Evolutionary conservation across 2,113 vertebrate species (phyloP).

Genomic region (Xiphophorus hellerii): DNA sequence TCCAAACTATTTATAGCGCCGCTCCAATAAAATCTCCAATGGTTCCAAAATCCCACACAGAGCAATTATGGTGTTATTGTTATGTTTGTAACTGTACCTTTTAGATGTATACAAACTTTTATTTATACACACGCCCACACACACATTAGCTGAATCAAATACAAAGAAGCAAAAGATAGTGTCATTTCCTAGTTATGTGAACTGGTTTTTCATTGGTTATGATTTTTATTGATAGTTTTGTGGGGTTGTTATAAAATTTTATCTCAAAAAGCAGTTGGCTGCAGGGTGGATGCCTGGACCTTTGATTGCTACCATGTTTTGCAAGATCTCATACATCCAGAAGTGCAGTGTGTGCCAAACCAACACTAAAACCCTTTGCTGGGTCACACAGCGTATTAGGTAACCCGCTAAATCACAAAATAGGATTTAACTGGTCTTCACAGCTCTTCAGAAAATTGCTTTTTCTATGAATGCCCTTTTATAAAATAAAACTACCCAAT

Average conservation of each 20-base stretch:
- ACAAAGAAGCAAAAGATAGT: background rate
- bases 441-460: constrained; percentile 47
- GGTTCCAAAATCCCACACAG: background rate
- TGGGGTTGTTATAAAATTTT: background rate
- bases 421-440: constrained; percentile 39
- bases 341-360: constrained; percentile 28
- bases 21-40: background rate
- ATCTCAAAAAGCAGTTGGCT: background rate
- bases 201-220: background rate
- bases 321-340: constrained; percentile 36
- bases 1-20: background rate
- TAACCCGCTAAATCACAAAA: constrained; percentile 62
- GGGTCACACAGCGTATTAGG: constrained; percentile 65
- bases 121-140: too few species aligned
- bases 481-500: constrained; percentile 42
- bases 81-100: background rate
- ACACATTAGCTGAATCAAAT: too few species aligned
- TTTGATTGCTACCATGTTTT: background rate
- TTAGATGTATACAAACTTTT: background rate
- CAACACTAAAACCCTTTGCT: constrained; percentile 48
- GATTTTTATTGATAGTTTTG: background rate
- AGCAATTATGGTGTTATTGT: background rate
- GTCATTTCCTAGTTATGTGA: background rate
- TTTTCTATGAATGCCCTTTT: constrained; percentile 48
- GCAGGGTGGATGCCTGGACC: background rate